A percentile compares a stretch with the other conserved stretches of the same genome.
phyloP scores from a whole-genome alignment of 2,797 vertebrate genomes.

The Adrianichthys oophorus region DNA sequence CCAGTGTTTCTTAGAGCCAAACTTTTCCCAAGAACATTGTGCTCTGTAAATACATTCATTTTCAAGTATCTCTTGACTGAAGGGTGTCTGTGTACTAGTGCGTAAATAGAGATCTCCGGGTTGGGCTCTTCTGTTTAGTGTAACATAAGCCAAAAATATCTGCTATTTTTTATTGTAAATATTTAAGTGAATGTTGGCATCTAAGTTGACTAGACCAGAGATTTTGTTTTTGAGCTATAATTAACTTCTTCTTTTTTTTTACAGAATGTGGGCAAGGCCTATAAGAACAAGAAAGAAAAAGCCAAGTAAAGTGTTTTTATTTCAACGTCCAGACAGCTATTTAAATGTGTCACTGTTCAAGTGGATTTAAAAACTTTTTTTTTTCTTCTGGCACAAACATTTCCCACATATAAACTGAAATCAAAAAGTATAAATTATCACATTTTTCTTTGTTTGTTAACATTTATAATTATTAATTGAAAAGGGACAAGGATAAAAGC shows the following conservation, averaged over 20 bases:
- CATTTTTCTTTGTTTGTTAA: too few species aligned
- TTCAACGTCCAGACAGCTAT: neutral
- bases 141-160: neutral
- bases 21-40: slow-evolving; percentile 10
- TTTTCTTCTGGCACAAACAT: too few species aligned
- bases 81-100: slow-evolving; percentile 2
- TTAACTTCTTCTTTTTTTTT: too few species aligned
- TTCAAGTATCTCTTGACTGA: slow-evolving; percentile 10
- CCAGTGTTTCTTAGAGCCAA: neutral
- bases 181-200: slow-evolving; percentile 2
- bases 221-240: too few species aligned
- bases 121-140: neutral
- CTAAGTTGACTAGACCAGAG: neutral
- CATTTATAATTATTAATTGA: too few species aligned
- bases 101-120: slow-evolving; percentile 1
- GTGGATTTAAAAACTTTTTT: too few species aligned
- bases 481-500: too few species aligned
- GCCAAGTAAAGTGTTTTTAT: neutral
- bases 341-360: too few species aligned
- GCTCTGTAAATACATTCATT: slow-evolving; percentile 14
- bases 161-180: neutral
- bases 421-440: too few species aligned
- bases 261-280: too few species aligned
- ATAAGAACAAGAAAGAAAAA: neutral
- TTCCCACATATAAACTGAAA: too few species aligned